Evolutionary conservation across 2,888 invertebrate species (phyloP), one percentile per base, ranked within the genome.

Genomic region (Candidula unifasciata): DNA sequence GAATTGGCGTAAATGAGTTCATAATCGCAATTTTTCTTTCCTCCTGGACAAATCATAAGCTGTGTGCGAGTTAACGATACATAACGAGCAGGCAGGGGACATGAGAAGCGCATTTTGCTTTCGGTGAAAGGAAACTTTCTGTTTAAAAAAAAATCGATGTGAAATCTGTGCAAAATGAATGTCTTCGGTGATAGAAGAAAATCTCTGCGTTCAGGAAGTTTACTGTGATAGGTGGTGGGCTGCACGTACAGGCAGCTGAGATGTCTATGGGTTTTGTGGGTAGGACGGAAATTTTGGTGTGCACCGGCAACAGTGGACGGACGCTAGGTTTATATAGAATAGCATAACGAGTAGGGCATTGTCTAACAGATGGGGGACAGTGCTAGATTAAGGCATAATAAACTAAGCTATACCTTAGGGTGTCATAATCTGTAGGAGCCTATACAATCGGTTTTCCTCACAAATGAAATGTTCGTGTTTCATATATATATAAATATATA

Each of bases 1-100:
- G 60, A 77, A 77, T 60, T 57, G 77, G 77, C 77, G 60, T 60
- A 77, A 60, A 77, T 77, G 77, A 77, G 77, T 24, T 77, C 60
- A 77, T 60, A 77, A 74, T 77, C 60, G 77, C 77, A 77, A 33
- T 21, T 8, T 73, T 73, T 54, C 10, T 57, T 76, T 33, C 24
- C 30, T 77, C 77, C 1, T 52, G 35, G 60, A 76, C 30, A 60
- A 21, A 27, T 77, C 44, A 21, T 5, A 54, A 57, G 24, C 57
- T 8, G 60, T 33, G 54, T 13, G 54, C 30, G 30, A 68, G 33
- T 68, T 71, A 71, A 21, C 71, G 27, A 27, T 18, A 37, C 8
- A 35, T 71, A 71, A 71, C 37, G 35, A 71, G 71, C 6, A 37
- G 37, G 37, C 21, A 37, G 37, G 44, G 37, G 37, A 71, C 71